phyloP scores from a whole-genome alignment of 53 echinoderm and acorn worm genomes.

The Paracentrotus lividus region DNA sequence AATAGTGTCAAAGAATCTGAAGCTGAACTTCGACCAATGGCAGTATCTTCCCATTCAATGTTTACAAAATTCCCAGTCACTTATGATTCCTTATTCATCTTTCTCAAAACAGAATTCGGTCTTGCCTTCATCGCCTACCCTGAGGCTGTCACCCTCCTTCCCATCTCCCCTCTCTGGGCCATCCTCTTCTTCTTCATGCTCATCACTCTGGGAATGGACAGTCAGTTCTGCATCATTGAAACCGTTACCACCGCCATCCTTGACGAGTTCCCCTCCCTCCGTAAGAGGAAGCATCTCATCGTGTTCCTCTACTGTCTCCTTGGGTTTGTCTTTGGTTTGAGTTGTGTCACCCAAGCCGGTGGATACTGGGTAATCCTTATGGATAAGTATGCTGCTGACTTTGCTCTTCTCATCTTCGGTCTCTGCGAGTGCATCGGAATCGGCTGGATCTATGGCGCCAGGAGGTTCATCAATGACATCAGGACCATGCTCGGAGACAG shows the following conservation, averaged over 20 bases:
- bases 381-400: constrained; percentile 98
- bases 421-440: constrained; percentile 90
- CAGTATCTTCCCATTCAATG: background rate
- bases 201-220: constrained; percentile 69
- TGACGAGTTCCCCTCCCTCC: constrained; percentile 84
- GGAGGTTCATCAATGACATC: constrained; percentile 93
- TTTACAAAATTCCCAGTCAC: background rate
- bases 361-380: constrained; percentile 96
- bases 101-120: constrained; percentile 52
- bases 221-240: constrained; percentile 87
- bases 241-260: constrained; percentile 86
- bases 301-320: constrained; percentile 73
- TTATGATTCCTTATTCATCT: background rate
- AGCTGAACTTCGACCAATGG: too few relatives aligned
- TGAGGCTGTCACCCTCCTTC: constrained; percentile 66
- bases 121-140: constrained; percentile 71
- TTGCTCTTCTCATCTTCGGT: constrained; percentile 94
- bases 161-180: constrained; percentile 65
- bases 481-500: constrained; percentile 93
- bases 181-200: constrained; percentile 74
- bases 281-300: constrained; percentile 77
- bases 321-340: constrained; percentile 82
- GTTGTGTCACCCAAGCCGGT: constrained; percentile 93
- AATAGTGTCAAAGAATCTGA: background rate
- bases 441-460: constrained; percentile 95